These are phyloP conservation scores for Daphoenositta chrysoptera DNA, from an alignment of 2,113 vertebrate species.

Conservation along the genomic window DNA sequence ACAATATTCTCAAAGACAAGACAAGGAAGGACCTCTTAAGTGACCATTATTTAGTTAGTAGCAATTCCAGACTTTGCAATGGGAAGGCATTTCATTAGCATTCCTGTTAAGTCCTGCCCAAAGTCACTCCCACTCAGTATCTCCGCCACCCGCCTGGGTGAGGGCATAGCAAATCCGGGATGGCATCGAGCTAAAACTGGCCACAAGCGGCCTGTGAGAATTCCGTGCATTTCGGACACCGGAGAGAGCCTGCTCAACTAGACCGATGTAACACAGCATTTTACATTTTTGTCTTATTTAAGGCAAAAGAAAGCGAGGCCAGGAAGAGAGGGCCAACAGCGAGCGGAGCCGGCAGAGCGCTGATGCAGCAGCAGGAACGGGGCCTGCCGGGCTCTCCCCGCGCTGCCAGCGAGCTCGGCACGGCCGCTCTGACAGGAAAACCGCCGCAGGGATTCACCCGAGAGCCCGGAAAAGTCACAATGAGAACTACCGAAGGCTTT, in stretches of 20 bases:
- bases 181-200: accelerated
- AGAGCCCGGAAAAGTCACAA: accelerated
- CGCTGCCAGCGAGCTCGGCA: neutral
- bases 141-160: accelerated
- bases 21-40: neutral
- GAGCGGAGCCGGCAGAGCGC: neutral
- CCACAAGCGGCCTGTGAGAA: neutral
- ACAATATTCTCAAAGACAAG: neutral
- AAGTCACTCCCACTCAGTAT: accelerated
- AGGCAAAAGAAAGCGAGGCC: accelerated
- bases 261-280: accelerated
- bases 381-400: neutral
- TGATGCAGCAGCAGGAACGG: neutral
- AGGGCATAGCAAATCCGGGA: neutral
- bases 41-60: neutral
- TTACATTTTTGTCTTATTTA: accelerated
- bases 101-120: neutral
- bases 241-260: neutral
- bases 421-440: accelerated
- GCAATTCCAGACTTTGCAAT: neutral
- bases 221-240: neutral
- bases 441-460: accelerated
- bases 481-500: neutral
- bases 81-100: neutral
- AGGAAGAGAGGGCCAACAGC: accelerated